Conservation (phyloP, 92 coral and sea anemone species). For the Paramuricea clavata region DNA sequence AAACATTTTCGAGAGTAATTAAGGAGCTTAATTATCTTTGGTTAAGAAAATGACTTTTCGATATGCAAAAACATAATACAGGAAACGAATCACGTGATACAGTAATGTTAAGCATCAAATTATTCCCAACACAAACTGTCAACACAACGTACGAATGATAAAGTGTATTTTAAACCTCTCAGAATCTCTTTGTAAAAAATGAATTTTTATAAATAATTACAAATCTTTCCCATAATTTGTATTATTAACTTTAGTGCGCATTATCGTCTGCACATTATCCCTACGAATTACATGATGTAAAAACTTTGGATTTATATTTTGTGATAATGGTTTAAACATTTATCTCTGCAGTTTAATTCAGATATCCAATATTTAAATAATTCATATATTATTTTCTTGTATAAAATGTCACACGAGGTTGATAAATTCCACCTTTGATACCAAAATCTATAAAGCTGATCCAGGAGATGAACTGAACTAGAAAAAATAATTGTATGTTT, state of each 20-base stretch:
- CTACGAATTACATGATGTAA: no score
- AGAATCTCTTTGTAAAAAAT: not conserved
- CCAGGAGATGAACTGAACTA: slow-evolving; percentile 36
- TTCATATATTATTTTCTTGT: not conserved
- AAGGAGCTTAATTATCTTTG: no score
- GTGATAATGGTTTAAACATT: not conserved
- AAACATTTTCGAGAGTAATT: no score
- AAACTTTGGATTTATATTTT: not conserved
- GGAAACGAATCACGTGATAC: no score
- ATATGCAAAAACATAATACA: no score
- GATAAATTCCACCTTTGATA: slow-evolving; percentile 1
- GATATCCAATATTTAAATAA: not conserved
- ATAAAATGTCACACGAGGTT: not conserved
- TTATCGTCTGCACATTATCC: not conserved
- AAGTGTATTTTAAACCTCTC: no score
- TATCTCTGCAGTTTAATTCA: not conserved
- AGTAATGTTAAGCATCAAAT: no score
- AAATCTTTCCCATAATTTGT: not conserved
- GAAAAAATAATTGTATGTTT: slow-evolving; percentile 46
- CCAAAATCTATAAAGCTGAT: slow-evolving; percentile 43
- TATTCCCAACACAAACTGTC: no score
- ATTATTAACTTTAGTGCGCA: not conserved
- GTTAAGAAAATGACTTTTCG: no score
- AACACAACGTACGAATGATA: no score
- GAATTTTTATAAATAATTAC: not conserved